Conservation (phyloP, 2,888 invertebrate species). For the Meiosimyza decipiens region DNA sequence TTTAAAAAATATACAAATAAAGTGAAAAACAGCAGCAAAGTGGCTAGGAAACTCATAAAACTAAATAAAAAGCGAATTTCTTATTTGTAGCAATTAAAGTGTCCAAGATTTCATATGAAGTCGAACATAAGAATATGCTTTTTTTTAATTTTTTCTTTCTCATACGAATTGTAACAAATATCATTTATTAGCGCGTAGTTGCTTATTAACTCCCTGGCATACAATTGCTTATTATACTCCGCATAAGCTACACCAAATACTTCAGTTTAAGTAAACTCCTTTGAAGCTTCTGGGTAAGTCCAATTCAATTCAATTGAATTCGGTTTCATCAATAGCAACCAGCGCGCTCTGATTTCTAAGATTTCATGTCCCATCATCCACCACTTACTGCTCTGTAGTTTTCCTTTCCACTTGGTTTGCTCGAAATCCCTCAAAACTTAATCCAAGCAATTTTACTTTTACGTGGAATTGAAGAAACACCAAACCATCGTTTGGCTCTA, state of each 20-base stretch:
- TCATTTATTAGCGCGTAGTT: no score
- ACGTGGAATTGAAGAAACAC: not conserved
- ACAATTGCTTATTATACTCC: not conserved
- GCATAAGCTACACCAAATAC: not conserved
- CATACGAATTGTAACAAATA: not conserved
- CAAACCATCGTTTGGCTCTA: no score
- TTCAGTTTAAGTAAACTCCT: conserved; percentile 1
- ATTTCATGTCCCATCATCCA: not conserved
- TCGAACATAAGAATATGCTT: not conserved
- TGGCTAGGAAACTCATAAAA: no score
- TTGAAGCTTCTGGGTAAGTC: conserved; percentile 1
- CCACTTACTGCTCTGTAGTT: conserved; percentile 29
- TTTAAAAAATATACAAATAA: not conserved
- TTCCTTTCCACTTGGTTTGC: conserved; percentile 40
- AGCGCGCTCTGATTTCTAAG: not conserved
- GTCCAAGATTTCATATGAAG: no score
- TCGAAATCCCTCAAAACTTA: conserved; percentile 43
- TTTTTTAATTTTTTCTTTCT: not conserved
- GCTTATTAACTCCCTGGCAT: no score
- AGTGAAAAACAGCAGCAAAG: not conserved
- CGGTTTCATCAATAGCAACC: conserved; percentile 9
- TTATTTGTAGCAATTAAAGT: no score
- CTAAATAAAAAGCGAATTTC: no score
- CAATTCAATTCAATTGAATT: conserved; percentile 16
- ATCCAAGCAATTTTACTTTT: conserved; percentile 45